Evolutionary conservation across 2,797 vertebrate genomes (phyloP), one percentile per base, ranked within the genome.

Genomic region (Liparis tanakae): DNA sequence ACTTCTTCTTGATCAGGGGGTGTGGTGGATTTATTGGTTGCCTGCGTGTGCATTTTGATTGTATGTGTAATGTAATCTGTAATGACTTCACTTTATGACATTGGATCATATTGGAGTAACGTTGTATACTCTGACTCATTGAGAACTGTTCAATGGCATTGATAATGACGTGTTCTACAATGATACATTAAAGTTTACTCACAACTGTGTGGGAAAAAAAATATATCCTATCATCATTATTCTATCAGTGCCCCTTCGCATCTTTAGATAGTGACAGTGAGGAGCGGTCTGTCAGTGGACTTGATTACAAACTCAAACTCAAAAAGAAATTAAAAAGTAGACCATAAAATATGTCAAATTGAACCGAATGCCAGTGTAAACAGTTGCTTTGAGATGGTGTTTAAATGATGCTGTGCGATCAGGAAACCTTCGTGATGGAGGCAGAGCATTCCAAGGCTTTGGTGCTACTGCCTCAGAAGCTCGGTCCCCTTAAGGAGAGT

Each of bases 151-250:
- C 5, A 25, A 25, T 57, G 53, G 7, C 36, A 30, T 59, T 43
- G 1, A 66, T 25, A 15, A 73, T 60, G 20, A 18, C n/a, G 7
- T 73, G 18, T 51, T 70, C 0, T 53, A 65, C 3, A 62, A 15
- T 9, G 30, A 20, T 17, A 8, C 22, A 78, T 70, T 68, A 79
- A 86, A 81, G 20, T 67, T 74, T n/a, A 13, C n/a, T 15, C 30
- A 48, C 17, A 46, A 44, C 13, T 59, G n/a, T 67, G 18, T 34
- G 15, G 36, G 8, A 0, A 37, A 15, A 51, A 67, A 22, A 55
- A 17, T 0, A 67, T 6, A 43, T 33, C 3, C 7, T 15, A n/a
- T 48, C 13, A 22, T 51, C 1, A 51, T 69, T 46, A 8, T 69
- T 44, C 10, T 48, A 12, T 39, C 3, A 43, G 10, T 55, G 18